Conservation (phyloP, 2,113 vertebrate genomes). For the Leucopsar rothschildi region DNA sequence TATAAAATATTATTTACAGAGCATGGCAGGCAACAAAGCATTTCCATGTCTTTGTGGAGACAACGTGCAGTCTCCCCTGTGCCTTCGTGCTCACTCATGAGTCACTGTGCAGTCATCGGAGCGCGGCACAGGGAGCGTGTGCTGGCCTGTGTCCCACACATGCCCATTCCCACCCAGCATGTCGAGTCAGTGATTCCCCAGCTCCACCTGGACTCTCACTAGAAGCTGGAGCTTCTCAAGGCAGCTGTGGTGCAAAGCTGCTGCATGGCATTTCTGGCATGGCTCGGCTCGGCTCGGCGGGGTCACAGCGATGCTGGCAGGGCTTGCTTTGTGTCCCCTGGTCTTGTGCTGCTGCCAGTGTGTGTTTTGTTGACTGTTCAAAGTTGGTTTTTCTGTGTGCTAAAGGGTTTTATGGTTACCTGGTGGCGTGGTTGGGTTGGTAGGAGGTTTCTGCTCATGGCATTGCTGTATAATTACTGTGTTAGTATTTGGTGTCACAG, state of each 20-base stretch:
- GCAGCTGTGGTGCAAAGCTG: neutral
- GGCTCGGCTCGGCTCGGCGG: neutral
- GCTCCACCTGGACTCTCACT: conserved; percentile 19
- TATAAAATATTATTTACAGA: neutral
- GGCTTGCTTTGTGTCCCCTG: neutral
- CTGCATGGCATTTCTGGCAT: neutral
- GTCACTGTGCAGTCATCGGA: neutral
- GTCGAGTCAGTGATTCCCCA: neutral
- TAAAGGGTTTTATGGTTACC: neutral
- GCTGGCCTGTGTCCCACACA: neutral
- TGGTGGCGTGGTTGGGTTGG: neutral
- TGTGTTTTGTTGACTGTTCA: neutral
- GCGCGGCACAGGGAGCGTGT: accelerated
- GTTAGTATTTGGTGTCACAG: neutral
- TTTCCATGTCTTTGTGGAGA: neutral
- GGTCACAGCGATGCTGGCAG: neutral
- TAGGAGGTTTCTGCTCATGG: neutral
- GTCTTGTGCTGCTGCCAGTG: neutral
- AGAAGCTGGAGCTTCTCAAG: neutral
- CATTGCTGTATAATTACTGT: neutral
- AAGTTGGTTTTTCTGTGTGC: neutral
- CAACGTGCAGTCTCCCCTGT: neutral
- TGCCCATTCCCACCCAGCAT: neutral
- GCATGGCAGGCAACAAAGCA: neutral
- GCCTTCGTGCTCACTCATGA: neutral